These are phyloP conservation scores for Molorchus minor DNA, from an alignment of 2,888 invertebrate species.

Conservation along the genomic window DNA sequence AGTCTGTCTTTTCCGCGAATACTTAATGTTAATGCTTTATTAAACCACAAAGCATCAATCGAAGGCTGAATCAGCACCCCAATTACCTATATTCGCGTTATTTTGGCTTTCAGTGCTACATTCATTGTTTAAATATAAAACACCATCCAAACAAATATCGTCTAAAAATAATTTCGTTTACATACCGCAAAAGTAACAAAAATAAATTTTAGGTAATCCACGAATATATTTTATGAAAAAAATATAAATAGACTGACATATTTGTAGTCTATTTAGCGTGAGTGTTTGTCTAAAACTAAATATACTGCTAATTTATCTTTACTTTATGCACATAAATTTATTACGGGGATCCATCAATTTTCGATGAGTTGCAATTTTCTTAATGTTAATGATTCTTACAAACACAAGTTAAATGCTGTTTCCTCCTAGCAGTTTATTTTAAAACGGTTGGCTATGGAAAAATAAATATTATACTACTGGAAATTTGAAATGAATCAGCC, in stretches of 20 bases:
- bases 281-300: slow-evolving; percentile 14
- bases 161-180: slow-evolving; percentile 11
- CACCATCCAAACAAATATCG: slow-evolving; percentile 6
- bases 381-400: no score
- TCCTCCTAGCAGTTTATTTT: no score
- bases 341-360: slow-evolving; percentile 4
- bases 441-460: no score
- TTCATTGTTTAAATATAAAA: slow-evolving; percentile 13
- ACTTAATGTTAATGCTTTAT: no score
- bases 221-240: slow-evolving; percentile 18
- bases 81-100: no score
- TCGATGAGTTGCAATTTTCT: not conserved
- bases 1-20: no score
- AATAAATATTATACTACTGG: no score
- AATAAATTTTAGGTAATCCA: slow-evolving; percentile 9
- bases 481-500: no score
- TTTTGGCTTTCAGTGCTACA: no score
- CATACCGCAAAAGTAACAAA: slow-evolving; percentile 3
- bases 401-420: no score
- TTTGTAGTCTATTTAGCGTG: slow-evolving; percentile 21
- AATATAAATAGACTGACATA: slow-evolving; percentile 23
- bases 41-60: no score
- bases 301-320: slow-evolving; percentile 12
- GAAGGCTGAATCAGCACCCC: no score
- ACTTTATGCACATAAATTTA: slow-evolving; percentile 9